Evolutionary conservation across 2,113 vertebrate species (phyloP), one percentile per base, ranked within the genome.

Genomic region (Probosciger aterrimus): DNA sequence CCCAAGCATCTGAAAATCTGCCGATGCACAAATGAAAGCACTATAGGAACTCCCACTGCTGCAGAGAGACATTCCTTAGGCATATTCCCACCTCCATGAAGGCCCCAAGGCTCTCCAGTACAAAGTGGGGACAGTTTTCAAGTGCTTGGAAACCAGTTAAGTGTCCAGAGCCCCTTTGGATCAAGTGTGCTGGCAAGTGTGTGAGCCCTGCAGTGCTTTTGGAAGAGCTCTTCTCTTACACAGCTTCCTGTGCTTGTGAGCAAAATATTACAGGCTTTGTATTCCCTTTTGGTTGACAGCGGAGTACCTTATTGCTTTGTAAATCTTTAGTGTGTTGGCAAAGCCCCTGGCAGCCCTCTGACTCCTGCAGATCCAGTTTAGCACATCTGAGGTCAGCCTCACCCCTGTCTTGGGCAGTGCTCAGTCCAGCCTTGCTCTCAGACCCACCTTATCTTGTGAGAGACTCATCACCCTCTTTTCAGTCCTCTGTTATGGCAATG

Each of bases 1-100:
- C 91, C 80, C 96, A 96, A 96, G 91, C 84, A 96, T 94, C 81
- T 96, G 94, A 96, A 93, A 96, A 94, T 92, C 71, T 86, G 91
- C 74, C 30, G 70, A 85, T 91, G 70, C 83, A 89, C 77, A 79
- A 93, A 96, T 91, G 84, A 84, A 96, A 93, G 93, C 77, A 62
- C 86, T 92, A 59, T 59, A 91, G 89, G 81, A 97, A 91, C 95
- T 93, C 92, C 92, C 77, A 85, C 83, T 94, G 64, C 81, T 1
- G 1, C 59, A 85, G 75, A 93, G 69, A 92, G 46, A 93, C 87
- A 73, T 92, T 94, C 82, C 71, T 91, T 55, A 87, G 59, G 74
- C 92, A 35, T 87, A 95, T 94, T 97, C 77, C 86, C 91, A 95
- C 88, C 59, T 96, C 73, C 49, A 11, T 76, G 41, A 89, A 62